Evolutionary conservation across 2,888 invertebrate species (phyloP), one percentile per base, ranked within the genome.

Genomic region (Aphidius colemani): DNA sequence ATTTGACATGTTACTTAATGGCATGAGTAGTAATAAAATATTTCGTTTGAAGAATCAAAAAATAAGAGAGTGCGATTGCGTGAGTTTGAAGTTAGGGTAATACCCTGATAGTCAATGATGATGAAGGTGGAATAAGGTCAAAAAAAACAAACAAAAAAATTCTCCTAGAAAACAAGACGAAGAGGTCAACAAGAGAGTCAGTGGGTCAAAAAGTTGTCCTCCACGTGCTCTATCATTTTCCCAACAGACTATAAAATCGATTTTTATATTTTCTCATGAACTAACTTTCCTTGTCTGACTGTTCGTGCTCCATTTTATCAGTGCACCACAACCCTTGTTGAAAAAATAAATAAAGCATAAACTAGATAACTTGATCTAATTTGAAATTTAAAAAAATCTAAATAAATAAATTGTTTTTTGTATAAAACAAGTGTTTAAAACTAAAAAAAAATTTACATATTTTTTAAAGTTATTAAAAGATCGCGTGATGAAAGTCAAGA

Each of bases 291-390:
- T 57, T 46, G 57, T 46, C 46, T 9, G 39, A 39, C 45, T 44
- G 45, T 46, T 57, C 46, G 57, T 57, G 46, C 11, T 57, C 46
- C 46, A 46, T 57, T 57, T 48, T 57, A 39, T 18, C 46, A 18
- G 40, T 10, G 8, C n/a, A 30, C 30, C n/a, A 30, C 30, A 39
- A 18, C 45, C 48, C 46, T 46, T 45, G 57, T 45, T 30, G 39
- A 45, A 11, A 46, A n/a, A 46, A 57, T 57, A 57, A 9, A 46
- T 46, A 10, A 46, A 7, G n/a, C 30, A 8, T 57, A 46, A 57
- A n/a, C 45, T 11, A 46, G 13, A 18, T 46, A 57, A 30, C 30
- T 10, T 39, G 46, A 57, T 46, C 7, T 44, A 55, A 11, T 55
- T 13, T 7, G 13, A 8, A 55, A 11, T n/a, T n/a, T n/a, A 7